A percentile compares a stretch with the other conserved stretches of the same genome.
Conservation (phyloP, 2,888 invertebrate species). For the Coecobrya sp. region DNA sequence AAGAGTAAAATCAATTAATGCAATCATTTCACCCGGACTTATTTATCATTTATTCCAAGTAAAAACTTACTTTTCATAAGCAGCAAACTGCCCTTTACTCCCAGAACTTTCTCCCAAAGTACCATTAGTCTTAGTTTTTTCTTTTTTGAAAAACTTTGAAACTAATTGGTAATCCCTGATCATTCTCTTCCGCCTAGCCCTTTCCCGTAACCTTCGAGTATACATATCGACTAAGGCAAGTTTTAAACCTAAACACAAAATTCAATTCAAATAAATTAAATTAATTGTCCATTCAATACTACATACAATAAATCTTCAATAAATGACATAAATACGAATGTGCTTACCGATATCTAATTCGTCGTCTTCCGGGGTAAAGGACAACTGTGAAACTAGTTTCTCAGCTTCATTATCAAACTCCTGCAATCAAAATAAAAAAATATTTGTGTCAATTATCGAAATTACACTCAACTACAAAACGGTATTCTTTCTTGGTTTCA, state of each 20-base stretch:
- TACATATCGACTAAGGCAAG: conserved; percentile 98
- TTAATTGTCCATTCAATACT: conserved; percentile 48
- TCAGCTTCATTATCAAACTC: conserved; percentile 98
- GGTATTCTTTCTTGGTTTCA: not conserved
- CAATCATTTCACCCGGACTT: not conserved
- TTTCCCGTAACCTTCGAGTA: conserved; percentile 93
- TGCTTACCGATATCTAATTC: conserved; percentile 94
- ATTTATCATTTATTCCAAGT: not conserved
- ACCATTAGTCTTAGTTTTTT: conserved; percentile 66
- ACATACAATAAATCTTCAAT: not conserved
- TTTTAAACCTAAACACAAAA: conserved; percentile 89
- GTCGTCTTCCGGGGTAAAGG: conserved; percentile 94
- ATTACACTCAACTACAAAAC: not conserved
- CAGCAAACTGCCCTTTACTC: conserved; percentile 80
- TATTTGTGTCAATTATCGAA: too few relatives aligned
- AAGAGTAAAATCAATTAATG: not conserved
- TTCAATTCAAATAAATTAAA: conserved; percentile 5
- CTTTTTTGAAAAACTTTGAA: conserved; percentile 91
- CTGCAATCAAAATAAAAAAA: conserved; percentile 88
- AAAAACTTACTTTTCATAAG: conserved; percentile 84
- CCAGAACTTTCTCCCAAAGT: conserved; percentile 6
- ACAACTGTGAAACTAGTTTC: conserved; percentile 94
- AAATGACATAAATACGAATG: not conserved
- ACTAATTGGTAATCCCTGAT: conserved; percentile 97
- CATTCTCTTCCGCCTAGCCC: conserved; percentile 95